These are phyloP conservation scores for Hyles lineata DNA, from an alignment of 2,888 invertebrate species.

Conservation along the genomic window DNA sequence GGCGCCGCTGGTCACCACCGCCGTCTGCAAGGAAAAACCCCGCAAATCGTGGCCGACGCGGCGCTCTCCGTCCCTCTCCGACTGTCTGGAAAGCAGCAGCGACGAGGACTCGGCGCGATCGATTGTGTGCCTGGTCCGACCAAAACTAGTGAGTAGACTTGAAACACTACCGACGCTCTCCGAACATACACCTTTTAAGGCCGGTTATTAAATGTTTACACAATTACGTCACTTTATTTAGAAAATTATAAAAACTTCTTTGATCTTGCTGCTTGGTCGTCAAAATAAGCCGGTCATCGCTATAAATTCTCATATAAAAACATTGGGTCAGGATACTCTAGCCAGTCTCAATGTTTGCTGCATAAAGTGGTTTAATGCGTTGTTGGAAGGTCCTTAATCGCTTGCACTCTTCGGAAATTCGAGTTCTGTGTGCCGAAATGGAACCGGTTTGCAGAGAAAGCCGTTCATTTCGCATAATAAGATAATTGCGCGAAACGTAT, in stretches of 20 bases:
- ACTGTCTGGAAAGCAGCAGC: slow-evolving; percentile 78
- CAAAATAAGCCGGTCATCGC: slow-evolving; percentile 7
- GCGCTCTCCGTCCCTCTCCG: slow-evolving; percentile 78
- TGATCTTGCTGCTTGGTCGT: slow-evolving; percentile 12
- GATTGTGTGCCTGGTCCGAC: slow-evolving; percentile 77
- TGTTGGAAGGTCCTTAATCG: background rate
- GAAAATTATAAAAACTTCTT: slow-evolving; percentile 1
- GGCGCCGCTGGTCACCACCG: slow-evolving; percentile 54
- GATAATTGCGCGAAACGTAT: slow-evolving; percentile 21
- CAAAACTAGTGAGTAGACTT: slow-evolving; percentile 73
- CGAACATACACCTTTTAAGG: background rate
- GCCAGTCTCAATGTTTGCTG: background rate
- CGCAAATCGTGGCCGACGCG: slow-evolving; percentile 66
- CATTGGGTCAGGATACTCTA: background rate
- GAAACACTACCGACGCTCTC: background rate
- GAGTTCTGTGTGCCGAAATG: slow-evolving; percentile 30
- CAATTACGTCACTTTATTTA: slow-evolving; percentile 21
- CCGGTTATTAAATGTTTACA: slow-evolving; percentile 4
- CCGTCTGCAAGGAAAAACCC: slow-evolving; percentile 60
- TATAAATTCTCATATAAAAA: slow-evolving; percentile 20
- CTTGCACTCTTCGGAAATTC: slow-evolving; percentile 10
- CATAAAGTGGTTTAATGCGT: background rate
- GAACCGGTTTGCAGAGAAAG: slow-evolving; percentile 54
- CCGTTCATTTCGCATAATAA: slow-evolving; percentile 48
- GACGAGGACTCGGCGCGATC: slow-evolving; percentile 79